Percentiles rank a stretch among this genome's conserved stretches.
Evolutionary conservation across 2,797 vertebrate species (phyloP).

Genomic region (Sparidentex hasta): DNA sequence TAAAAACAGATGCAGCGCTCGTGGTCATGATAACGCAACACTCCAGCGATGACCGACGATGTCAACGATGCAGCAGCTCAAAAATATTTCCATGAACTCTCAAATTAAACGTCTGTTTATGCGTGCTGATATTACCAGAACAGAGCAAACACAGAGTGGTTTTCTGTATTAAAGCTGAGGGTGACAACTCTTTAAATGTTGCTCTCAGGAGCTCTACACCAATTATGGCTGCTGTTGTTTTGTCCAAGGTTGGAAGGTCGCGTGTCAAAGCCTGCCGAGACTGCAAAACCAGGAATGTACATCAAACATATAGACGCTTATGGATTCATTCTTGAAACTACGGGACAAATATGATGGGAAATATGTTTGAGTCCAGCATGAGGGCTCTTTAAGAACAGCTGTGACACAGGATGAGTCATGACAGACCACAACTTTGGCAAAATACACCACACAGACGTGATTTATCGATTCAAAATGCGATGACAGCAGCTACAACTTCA

Average conservation of each 20-base stretch:
- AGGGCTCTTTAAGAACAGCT: not conserved
- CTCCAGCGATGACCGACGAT: not conserved
- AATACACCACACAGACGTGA: too few species aligned
- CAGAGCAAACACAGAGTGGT: not conserved
- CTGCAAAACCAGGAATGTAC: not conserved
- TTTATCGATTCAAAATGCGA: not conserved
- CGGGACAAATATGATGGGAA: not conserved
- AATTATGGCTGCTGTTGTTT: not conserved
- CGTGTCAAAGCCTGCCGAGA: too few species aligned
- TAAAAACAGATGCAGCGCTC: not conserved
- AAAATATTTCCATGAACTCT: not conserved
- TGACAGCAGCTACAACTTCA: not conserved
- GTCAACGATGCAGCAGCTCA: not conserved
- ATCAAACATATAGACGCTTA: constrained; percentile 15
- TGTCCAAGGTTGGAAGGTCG: not conserved
- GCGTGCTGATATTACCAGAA: not conserved
- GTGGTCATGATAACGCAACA: not conserved
- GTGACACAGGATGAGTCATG: not conserved
- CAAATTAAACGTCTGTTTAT: not conserved
- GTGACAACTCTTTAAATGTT: not conserved
- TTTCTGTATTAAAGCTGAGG: not conserved
- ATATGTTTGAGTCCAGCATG: not conserved
- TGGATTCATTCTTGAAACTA: not conserved
- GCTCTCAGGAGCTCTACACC: not conserved
- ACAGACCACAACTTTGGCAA: not conserved